Base-by-base conservation (phyloP, 2,888 invertebrate genomes). In the Magallana nippona region DNA sequence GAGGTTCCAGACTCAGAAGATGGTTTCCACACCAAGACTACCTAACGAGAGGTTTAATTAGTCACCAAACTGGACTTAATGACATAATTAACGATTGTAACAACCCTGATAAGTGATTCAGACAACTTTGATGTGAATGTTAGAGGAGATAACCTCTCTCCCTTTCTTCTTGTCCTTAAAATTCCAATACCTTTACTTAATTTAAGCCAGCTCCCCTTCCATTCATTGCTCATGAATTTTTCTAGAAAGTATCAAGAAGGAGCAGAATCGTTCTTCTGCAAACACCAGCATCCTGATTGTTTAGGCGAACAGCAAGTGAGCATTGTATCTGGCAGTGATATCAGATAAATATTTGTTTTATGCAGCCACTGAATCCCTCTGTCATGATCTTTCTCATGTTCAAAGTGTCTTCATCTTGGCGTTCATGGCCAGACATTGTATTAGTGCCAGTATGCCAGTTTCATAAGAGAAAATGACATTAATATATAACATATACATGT, bases 321-420 rank as follows among this genome's bases (percentile, higher is more conserved):
- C 32, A 71, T 63, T 71, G 71, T 32, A 71, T 71, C 71, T 71
- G 71, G 71, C 71, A 71, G 2, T 71, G 27, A 71, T 71, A 15
- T 22, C 71, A 27, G 71, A 71, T 71, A 71, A 71, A 71, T 71
- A 71, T 71, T 71, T 71, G 71, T 71, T 71, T 71, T 32, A 71
- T 32, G 15, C 27, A 71, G 71, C 63, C 22, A 71, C 19, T 13
- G 27, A 11, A 71, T 22, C 71, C 5, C 27, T 13, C 32, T 71
- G 71, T 71, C 71, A 27, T 5, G 71, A 71, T 27, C 32, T 60
- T 15, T 15, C 32, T 13, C 71, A 2, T 32, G 71, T 71, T 27
- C 11, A 71, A n/a, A 71, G 15, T 13, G 3, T 71, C 32, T 71
- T 71, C 71, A 1, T 3, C 71, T 27, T 71, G 71, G 27, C 71